A percentile compares a stretch with the other conserved stretches of the same genome.
phyloP scores from a whole-genome alignment of 1,140 invertebrate genomes.

The Chelonus insularis region DNA sequence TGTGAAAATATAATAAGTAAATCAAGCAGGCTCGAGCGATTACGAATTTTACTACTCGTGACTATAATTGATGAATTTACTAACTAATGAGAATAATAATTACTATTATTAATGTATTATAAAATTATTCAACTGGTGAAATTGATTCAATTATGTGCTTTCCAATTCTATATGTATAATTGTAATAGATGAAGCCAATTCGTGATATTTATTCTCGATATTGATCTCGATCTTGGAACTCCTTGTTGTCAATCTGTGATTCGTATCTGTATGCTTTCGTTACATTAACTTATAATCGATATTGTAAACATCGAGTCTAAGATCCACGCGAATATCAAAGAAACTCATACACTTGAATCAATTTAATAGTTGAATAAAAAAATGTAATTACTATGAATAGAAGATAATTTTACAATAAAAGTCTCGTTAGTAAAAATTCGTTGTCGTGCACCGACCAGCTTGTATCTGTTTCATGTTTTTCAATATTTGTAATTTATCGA shows the following conservation, averaged over 20 bases:
- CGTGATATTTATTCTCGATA: neutral
- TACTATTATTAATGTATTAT: too few relatives aligned
- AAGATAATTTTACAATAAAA: neutral
- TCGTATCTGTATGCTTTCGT: conserved; percentile 19
- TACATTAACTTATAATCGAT: conserved; percentile 18
- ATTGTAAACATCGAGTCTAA: conserved; percentile 28
- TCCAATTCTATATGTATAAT: too few relatives aligned
- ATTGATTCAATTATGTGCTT: too few relatives aligned
- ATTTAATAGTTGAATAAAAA: conserved; percentile 3
- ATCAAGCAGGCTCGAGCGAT: conserved; percentile 39
- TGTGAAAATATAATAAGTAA: conserved; percentile 58
- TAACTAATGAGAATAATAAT: too few relatives aligned
- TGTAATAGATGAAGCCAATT: too few relatives aligned
- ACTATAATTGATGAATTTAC: neutral
- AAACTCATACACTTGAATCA: neutral
- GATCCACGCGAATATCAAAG: conserved; percentile 34
- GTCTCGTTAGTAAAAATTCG: conserved; percentile 5
- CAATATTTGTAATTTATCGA: conserved; percentile 62
- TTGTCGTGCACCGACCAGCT: conserved; percentile 38
- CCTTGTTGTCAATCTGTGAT: conserved; percentile 22
- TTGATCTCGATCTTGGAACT: conserved; percentile 4
- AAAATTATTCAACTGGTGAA: too few relatives aligned
- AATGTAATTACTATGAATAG: neutral
- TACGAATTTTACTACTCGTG: conserved; percentile 4
- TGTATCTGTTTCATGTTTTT: conserved; percentile 62